phyloP scores from a whole-genome alignment of 2,797 vertebrate species.

The Nyctibius grandis region DNA sequence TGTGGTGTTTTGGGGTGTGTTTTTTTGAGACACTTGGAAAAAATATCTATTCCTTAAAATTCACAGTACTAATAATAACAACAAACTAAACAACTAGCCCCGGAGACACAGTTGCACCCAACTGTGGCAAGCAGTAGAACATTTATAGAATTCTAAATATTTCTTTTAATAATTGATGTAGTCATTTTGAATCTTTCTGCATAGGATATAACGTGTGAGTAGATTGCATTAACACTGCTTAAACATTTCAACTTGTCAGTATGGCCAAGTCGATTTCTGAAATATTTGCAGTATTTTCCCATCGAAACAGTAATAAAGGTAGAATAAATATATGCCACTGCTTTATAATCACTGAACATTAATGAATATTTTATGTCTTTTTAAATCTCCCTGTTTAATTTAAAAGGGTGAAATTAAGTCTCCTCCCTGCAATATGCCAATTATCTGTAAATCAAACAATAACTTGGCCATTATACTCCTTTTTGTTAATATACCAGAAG shows the following conservation, averaged over 20 bases:
- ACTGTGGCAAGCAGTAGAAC: constrained; percentile 69
- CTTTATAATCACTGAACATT: constrained; percentile 85
- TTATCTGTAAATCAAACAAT: constrained; percentile 95
- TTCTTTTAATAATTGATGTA: constrained; percentile 89
- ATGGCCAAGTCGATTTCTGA: constrained; percentile 82
- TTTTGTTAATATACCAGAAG: constrained; percentile 85
- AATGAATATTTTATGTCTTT: constrained; percentile 95
- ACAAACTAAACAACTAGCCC: constrained; percentile 52
- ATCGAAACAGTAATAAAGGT: constrained; percentile 86
- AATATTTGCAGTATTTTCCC: constrained; percentile 87
- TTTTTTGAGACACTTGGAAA: background rate
- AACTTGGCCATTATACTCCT: constrained; percentile 88
- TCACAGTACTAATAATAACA: constrained; percentile 42
- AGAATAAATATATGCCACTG: constrained; percentile 82
- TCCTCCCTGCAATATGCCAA: constrained; percentile 85
- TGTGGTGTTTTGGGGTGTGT: fast-evolving
- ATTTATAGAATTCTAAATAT: constrained; percentile 78
- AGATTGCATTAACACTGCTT: constrained; percentile 82
- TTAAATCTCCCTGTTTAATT: constrained; percentile 94
- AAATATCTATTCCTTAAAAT: constrained; percentile 58
- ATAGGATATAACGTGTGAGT: constrained; percentile 77
- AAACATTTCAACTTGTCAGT: constrained; percentile 86
- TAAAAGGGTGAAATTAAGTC: constrained; percentile 89
- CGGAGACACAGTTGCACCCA: constrained; percentile 74
- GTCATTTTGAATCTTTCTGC: constrained; percentile 86